phyloP scores from a whole-genome alignment of 2,113 vertebrate species.

The Bubo scandiacus region DNA sequence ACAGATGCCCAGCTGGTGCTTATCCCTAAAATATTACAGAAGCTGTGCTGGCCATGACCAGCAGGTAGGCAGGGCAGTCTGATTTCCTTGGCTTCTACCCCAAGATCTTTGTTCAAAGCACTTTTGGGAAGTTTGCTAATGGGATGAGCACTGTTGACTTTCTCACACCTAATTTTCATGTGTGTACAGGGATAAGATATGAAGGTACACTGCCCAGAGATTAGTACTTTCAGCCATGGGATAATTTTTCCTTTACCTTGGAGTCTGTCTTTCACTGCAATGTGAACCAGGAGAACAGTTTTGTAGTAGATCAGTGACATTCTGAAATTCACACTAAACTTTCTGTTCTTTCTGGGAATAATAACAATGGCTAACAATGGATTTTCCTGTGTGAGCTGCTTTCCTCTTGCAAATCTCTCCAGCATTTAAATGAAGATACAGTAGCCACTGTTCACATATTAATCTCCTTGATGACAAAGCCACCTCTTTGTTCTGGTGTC shows the following conservation, averaged over 20 bases:
- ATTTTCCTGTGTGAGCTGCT: slow-evolving; percentile 41
- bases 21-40: background rate
- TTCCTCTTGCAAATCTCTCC: slow-evolving; percentile 41
- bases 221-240: slow-evolving; percentile 40
- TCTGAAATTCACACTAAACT: slow-evolving; percentile 32
- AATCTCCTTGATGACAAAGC: slow-evolving; percentile 66
- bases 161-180: background rate
- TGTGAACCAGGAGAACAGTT: background rate
- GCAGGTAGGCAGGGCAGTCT: background rate
- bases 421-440: slow-evolving; percentile 57
- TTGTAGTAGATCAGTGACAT: background rate
- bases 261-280: background rate
- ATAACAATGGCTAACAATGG: slow-evolving; percentile 33
- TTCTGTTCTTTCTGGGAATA: slow-evolving; percentile 35
- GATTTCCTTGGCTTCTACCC: background rate
- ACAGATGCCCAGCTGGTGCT: background rate
- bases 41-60: background rate
- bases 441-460: slow-evolving; percentile 52
- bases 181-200: background rate
- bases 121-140: background rate
- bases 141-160: background rate
- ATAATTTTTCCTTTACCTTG: background rate
- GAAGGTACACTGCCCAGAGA: background rate
- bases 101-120: background rate
- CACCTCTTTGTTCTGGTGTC: slow-evolving; percentile 54